Conservation (phyloP, 2,113 vertebrate genomes). For the Fulmarus glacialis region DNA sequence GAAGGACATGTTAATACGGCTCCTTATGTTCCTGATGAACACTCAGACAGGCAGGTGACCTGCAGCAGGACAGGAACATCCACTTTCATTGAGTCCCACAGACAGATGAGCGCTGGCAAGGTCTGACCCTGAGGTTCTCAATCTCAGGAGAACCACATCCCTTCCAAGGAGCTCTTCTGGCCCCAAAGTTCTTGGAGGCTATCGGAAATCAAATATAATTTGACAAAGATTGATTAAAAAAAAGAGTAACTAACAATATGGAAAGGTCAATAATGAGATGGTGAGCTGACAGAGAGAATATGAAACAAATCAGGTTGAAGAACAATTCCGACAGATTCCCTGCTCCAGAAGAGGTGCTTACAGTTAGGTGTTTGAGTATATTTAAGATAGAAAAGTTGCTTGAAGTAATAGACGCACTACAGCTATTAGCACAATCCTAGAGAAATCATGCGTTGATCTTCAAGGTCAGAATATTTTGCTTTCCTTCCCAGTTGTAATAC, state of each 20-base stretch:
- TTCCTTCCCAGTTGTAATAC: not conserved
- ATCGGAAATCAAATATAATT: not conserved
- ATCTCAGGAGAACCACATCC: not conserved
- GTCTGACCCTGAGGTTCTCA: not conserved
- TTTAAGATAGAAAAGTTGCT: not conserved
- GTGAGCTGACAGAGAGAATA: not conserved
- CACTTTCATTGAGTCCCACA: not conserved
- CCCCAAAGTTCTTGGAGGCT: not conserved
- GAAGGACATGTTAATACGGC: not conserved
- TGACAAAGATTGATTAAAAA: not conserved
- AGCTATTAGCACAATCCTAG: not conserved
- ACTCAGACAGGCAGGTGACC: not conserved
- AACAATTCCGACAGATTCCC: not conserved
- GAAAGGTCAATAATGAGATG: not conserved
- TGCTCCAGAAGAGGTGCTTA: not conserved
- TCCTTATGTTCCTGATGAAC: not conserved
- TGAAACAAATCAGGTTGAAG: not conserved
- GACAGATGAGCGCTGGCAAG: not conserved
- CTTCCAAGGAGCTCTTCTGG: not conserved
- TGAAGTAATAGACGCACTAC: not conserved
- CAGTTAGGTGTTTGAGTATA: not conserved
- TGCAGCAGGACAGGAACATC: not conserved
- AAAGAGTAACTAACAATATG: not conserved
- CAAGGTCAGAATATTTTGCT: not conserved
- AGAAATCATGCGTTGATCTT: not conserved